A percentile compares a stretch with the other conserved stretches of the same genome.
phyloP scores from a whole-genome alignment of 1,140 invertebrate species.

The Zaprionus capensis region DNA sequence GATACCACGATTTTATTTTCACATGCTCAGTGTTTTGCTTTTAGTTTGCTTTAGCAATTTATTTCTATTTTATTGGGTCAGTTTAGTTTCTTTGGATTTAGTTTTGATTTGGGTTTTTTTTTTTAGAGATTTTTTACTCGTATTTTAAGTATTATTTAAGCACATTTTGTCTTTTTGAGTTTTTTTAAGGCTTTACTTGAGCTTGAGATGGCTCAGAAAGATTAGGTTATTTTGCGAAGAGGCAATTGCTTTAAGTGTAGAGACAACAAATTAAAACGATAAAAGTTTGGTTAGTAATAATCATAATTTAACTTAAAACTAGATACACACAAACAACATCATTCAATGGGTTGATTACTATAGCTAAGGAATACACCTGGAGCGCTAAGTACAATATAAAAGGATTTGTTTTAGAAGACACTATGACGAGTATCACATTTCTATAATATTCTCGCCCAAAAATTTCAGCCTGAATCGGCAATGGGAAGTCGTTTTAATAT shows the following conservation, averaged over 20 bases:
- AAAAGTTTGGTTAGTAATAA: constrained; percentile 12
- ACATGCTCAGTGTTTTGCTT: constrained; percentile 72
- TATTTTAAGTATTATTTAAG: constrained; percentile 42
- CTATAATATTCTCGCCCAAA: constrained; percentile 7
- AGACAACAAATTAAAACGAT: constrained; percentile 13
- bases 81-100: constrained; percentile 17
- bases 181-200: constrained; percentile 16
- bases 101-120: constrained; percentile 32
- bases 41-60: constrained; percentile 36
- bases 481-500: background rate
- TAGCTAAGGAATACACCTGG: background rate
- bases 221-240: constrained; percentile 6
- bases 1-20: constrained; percentile 84
- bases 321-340: constrained; percentile 23
- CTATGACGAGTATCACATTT: background rate
- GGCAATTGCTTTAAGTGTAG: constrained; percentile 30
- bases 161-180: constrained; percentile 40
- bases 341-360: constrained; percentile 12
- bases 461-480: background rate
- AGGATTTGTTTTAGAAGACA: background rate
- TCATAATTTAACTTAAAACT: constrained; percentile 26
- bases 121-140: constrained; percentile 27
- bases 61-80: background rate
- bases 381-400: background rate
- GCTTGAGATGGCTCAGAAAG: constrained; percentile 20